A percentile compares a stretch with the other conserved stretches of the same genome.
Conservation (phyloP, 2,797 vertebrate species). For the Paedocypris micromegethes region DNA sequence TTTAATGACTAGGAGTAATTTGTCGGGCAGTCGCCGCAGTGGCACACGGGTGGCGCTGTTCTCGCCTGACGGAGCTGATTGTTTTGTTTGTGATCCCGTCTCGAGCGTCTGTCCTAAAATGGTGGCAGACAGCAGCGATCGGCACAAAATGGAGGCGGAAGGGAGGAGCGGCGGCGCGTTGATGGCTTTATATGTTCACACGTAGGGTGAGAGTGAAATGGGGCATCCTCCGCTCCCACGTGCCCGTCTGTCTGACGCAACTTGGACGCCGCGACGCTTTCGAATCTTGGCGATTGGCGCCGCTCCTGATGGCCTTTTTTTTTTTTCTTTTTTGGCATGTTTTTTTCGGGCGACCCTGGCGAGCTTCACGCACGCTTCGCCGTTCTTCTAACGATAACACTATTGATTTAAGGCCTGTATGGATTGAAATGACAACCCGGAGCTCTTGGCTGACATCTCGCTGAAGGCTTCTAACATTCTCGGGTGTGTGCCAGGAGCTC, state of each 20-base stretch:
- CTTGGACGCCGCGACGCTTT: conserved; percentile 3
- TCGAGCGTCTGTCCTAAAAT: conserved; percentile 57
- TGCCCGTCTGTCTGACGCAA: conserved; percentile 4
- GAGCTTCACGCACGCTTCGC: conserved; percentile 12
- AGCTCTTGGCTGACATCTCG: conserved; percentile 47
- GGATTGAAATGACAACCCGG: conserved; percentile 56
- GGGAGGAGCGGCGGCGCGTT: conserved; percentile 43
- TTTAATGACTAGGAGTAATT: conserved; percentile 52
- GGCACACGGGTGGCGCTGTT: conserved; percentile 26
- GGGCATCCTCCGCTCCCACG: neutral
- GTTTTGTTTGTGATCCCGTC: conserved; percentile 26
- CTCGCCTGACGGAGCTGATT: conserved; percentile 27
- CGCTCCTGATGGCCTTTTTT: neutral
- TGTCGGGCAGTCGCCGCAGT: conserved; percentile 19
- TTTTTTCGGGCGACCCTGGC: too few relatives aligned
- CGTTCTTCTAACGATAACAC: conserved; percentile 32
- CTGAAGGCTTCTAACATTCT: conserved; percentile 46
- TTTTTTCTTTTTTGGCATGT: conserved; percentile 6
- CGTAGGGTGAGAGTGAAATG: conserved; percentile 35
- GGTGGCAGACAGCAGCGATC: conserved; percentile 48
- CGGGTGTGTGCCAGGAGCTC: conserved; percentile 43
- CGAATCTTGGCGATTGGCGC: conserved; percentile 6
- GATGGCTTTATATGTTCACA: conserved; percentile 35
- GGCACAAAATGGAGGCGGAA: conserved; percentile 59
- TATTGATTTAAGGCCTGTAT: conserved; percentile 47